Conservation (phyloP, 1,140 invertebrate species). For the Oncopeltus fasciatus region DNA sequence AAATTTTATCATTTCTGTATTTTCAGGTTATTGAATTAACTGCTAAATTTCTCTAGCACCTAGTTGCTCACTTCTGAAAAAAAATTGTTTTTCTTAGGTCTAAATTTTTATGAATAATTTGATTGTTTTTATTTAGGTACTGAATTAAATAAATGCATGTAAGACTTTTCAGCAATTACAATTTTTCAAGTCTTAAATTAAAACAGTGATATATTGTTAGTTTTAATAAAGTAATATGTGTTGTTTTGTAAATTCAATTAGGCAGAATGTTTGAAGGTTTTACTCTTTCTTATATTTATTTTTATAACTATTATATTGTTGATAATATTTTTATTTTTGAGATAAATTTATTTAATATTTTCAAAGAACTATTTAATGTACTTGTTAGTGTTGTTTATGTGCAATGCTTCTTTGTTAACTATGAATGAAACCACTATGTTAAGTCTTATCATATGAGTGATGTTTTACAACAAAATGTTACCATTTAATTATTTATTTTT, state of each 20-base stretch:
- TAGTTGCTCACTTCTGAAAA: constrained; percentile 1
- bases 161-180: constrained; percentile 13
- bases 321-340: constrained; percentile 20
- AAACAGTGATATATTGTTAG: constrained; percentile 20
- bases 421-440: constrained; percentile 17
- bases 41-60: constrained; percentile 1
- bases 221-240: constrained; percentile 16
- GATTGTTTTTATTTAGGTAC: background rate
- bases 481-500: constrained; percentile 20
- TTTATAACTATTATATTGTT: constrained; percentile 20
- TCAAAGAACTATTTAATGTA: constrained; percentile 20
- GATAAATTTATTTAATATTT: constrained; percentile 19
- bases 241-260: constrained; percentile 20
- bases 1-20: background rate
- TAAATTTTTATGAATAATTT: background rate
- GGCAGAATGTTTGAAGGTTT: constrained; percentile 19
- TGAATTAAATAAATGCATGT: background rate
- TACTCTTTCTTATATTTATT: constrained; percentile 20
- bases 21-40: background rate
- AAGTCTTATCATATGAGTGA: constrained; percentile 19
- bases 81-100: background rate
- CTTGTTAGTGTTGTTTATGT: constrained; percentile 21
- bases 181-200: constrained; percentile 17
- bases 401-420: constrained; percentile 21
- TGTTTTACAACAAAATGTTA: constrained; percentile 18